Evolutionary conservation across 2,888 invertebrate species (phyloP).

Genomic region (Galerucella calmariensis): DNA sequence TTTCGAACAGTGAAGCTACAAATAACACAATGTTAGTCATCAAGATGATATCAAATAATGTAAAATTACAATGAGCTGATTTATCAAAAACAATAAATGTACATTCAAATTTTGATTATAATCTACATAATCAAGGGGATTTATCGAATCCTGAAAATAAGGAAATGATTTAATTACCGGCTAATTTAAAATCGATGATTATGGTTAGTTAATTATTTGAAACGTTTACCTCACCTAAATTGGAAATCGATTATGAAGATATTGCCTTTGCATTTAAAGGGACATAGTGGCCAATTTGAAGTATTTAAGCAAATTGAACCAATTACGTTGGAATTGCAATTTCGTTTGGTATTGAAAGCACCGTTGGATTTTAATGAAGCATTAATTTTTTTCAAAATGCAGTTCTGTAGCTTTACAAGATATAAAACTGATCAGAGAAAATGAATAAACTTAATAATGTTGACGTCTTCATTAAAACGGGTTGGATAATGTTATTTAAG

Average conservation of each 20-base stretch:
- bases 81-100: slow-evolving; percentile 30
- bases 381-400: neutral
- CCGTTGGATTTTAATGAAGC: neutral
- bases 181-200: slow-evolving; percentile 42
- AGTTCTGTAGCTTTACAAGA: neutral
- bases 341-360: slow-evolving; percentile 8
- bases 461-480: too few relatives aligned
- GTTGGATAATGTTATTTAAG: too few relatives aligned
- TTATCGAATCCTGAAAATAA: slow-evolving; percentile 41
- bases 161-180: slow-evolving; percentile 46
- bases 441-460: neutral
- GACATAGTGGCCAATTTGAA: slow-evolving; percentile 19
- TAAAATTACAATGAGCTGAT: slow-evolving; percentile 31
- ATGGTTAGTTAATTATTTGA: slow-evolving; percentile 39
- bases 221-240: slow-evolving; percentile 35
- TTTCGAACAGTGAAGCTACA: slow-evolving; percentile 3
- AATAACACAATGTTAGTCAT: slow-evolving; percentile 22
- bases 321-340: neutral
- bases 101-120: slow-evolving; percentile 34
- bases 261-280: slow-evolving; percentile 21
- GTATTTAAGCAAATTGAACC: slow-evolving; percentile 15
- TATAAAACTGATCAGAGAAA: neutral
- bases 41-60: slow-evolving; percentile 33
- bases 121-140: slow-evolving; percentile 41
- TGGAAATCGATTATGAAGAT: slow-evolving; percentile 37